Evolutionary conservation across 37 sponge, comb jelly and placozoan species (phyloP), one percentile per base, ranked within the genome.

Genomic region (Aplysina aerophoba): DNA sequence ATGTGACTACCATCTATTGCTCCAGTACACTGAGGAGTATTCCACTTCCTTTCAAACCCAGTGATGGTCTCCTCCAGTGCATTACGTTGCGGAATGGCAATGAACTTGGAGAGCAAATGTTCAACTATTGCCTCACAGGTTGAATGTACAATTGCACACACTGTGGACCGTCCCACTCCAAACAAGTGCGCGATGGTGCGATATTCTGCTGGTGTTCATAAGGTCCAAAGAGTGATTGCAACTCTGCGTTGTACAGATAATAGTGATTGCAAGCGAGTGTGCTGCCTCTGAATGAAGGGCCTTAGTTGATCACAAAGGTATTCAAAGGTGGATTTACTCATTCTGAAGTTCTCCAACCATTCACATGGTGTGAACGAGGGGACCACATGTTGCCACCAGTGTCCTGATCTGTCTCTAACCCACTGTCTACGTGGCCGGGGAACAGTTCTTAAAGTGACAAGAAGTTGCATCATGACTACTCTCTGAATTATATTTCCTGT

Each of bases 311-410:
- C 62, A 59, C 81, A 81, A 25, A 81, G 36, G 1, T 31, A 21
- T 5, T 58, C 19, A 36, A 81, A 80, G 1, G 5, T 44, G 24
- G 25, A n/a, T n/a, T 68, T n/a, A n/a, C 54, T 27, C 69, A 83
- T 50, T 4, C 54, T 12, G 66, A 83, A 83, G 44, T 83, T 83
- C 27, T 81, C 63, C 36, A 81, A 33, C 81, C 81, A 81, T 2
- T 81, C 81, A 28, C 58, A 6, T 14, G 27, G 36, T 27, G 61
- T 20, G 57, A 81, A 81, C 8, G 59, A 2, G 4, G 19, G 36
- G 28, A 81, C 81, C n/a, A 81, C 21, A 25, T 57, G 27, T 5
- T 81, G 59, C 81, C 81, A 81, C 81, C 81, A 81, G 31, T 57
- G 37, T 21, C 31, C 35, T 41, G 81, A 81, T 27, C 81, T 81